Evolutionary conservation across 92 coral and sea anemone species (phyloP), one percentile per base, ranked within the genome.

Genomic region (Phenganax stokvisi): DNA sequence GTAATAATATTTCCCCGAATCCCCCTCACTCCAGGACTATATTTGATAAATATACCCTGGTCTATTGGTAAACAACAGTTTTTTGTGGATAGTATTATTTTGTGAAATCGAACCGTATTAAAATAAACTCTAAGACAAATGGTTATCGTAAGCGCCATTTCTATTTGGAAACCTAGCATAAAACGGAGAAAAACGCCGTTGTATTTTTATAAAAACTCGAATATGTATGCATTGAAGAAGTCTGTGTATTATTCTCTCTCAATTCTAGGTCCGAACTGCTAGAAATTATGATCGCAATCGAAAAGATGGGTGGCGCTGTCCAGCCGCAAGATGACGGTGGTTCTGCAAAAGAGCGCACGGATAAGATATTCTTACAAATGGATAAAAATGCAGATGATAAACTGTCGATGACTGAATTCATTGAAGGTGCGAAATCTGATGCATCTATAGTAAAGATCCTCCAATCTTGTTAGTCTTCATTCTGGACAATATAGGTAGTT

Each of bases 361-460:
- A 83, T 56, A 83, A 74, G 61, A 83, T 83, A 17, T 83, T 83
- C 68, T 51, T 56, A 65, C 86, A 83, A 59, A 83, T 83, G 86
- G 86, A 83, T 71, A 84, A 84, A 55, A 84, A 84, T 55, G 73
- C 81, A 28, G 86, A 84, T 56, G 87, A 80, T 80, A 84, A 84
- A 63, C 83, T 84, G 9, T 76, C 83, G 9, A 58, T 84, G 87
- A 51, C 87, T 20, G 87, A 84, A 83, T 84, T 84, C 75, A 84
- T 84, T 54, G 87, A 84, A 68, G 87, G 87, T 29, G 87, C 87
- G 10, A 76, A 77, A 65, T 76, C 82, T 47, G 87, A 84, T 44
- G 82, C 77, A 30, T 84, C 87, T 47, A 84, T 84, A 13, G 87
- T 84, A 64, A 79, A 80, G 56, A 71, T 84, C 57, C 75, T 91